phyloP scores from a whole-genome alignment of 2,113 vertebrate species.

The Siphamia tubifer region DNA sequence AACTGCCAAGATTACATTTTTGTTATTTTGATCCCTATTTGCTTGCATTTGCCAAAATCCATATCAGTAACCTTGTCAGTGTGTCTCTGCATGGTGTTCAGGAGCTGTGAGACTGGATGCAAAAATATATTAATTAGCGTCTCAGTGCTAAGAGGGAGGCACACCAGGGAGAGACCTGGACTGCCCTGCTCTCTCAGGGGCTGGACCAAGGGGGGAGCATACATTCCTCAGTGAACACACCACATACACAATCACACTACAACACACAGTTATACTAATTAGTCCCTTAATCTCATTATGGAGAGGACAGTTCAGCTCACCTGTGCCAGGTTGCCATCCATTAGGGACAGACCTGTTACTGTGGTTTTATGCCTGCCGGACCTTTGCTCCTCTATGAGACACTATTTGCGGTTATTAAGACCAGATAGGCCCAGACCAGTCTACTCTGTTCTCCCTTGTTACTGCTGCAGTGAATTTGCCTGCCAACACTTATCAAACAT shows the following conservation, averaged over 20 bases:
- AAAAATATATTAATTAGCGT: conserved; percentile 64
- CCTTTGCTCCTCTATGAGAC: conserved; percentile 40
- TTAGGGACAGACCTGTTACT: conserved; percentile 64
- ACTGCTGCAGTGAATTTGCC: not conserved
- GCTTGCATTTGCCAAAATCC: not conserved
- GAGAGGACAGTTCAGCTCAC: conserved; percentile 68
- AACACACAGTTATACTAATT: conserved; percentile 73
- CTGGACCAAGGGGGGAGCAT: conserved; percentile 42
- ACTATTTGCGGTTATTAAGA: conserved; percentile 63
- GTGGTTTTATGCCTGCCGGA: conserved; percentile 61
- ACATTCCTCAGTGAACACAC: conserved; percentile 38
- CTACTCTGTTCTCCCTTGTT: not conserved
- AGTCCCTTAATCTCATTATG: conserved; percentile 80
- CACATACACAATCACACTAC: conserved; percentile 30
- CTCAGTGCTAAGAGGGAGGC: conserved; percentile 30
- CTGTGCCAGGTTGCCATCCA: conserved; percentile 54
- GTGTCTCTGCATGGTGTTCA: conserved; percentile 5
- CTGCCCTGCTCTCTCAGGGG: conserved; percentile 55
- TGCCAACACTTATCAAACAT: not conserved
- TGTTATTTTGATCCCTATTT: conserved; percentile 16
- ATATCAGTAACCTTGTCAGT: conserved; percentile 42
- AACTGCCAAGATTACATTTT: conserved; percentile 9
- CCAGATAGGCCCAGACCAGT: conserved; percentile 18
- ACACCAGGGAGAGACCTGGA: conserved; percentile 51
- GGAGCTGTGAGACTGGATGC: conserved; percentile 1